Base-by-base conservation (phyloP, 2,888 invertebrate species). In the Gnatocerus cornutus region DNA sequence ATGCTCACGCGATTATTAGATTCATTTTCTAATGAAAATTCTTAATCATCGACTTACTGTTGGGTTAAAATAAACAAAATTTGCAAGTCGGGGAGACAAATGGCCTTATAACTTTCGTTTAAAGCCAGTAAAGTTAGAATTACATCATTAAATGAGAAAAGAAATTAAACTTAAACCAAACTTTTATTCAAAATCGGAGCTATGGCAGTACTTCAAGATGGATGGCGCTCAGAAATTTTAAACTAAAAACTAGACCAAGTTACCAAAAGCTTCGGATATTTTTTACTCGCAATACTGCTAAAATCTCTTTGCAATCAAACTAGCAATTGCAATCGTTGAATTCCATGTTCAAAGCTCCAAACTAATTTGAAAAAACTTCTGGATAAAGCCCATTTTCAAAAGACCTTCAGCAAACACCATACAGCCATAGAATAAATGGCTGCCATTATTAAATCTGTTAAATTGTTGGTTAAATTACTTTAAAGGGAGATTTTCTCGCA, bases 401-500 rank as follows among this genome's bases (percentile, higher is more conserved):
- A 45, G n/a, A 13, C 2, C 1, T 21, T 21, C 21, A 16, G 16
- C 27, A 13, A 14, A 16, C 48, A 50, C 4, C 10, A 50, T 6
- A 9, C 9, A 9, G 33, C 4, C 16, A 8, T 13, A 29, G 37
- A 10, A 59, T 48, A 59, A 33, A 59, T 59, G 33, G 10, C 12
- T 39, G 52, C 53, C 43, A 14, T 65, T 65, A 56, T 55, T 56
- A 65, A 65, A 65, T 65, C 65, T 46, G 63, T 52, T 37, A 41
- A 63, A 53, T 16, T 33, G 55, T 45, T 56, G 56, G 46, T 46
- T 45, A n/a, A 53, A 63, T 63, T 53, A 29, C 52, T 61, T 53
- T 68, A 63, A 63, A 50, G 56, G 37, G 62, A 68, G 39, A 13
- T 68, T 62, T 69, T 59, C 52, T 27, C 55, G 69, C 37, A 64